Evolutionary conservation across 1,140 invertebrate species (phyloP), one percentile per base, ranked within the genome.

Genomic region (Psix sp.): DNA sequence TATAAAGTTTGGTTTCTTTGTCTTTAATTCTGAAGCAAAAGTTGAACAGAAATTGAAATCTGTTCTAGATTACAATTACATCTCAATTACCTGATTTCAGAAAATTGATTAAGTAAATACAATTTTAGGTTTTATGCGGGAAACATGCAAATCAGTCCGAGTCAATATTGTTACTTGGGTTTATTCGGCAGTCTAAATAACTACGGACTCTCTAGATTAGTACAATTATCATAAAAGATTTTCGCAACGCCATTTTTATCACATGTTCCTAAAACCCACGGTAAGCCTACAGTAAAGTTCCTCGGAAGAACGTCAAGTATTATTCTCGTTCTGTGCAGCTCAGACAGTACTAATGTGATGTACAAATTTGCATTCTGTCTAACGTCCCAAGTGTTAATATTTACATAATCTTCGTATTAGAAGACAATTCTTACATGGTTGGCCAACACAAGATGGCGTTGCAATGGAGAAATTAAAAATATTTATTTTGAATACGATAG

Each of bases 331-430:
- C 24, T 40, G 33, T 38, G 39, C 35, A 51, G 31, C 52, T 74
- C 43, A 68, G 65, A 68, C 72, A 52, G 68, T 45, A 65, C 57
- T 68, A 74, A 74, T 57, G 51, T 67, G 51, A 74, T 68, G 63
- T 67, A 67, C 71, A 68, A 67, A 74, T 74, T 74, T 74, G 63
- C 71, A 67, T 74, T 66, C 29, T 63, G 57, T 31, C 46, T 54
- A 66, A 60, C 56, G 62, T 66, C 42, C 49, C 35, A 26, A 74
- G 62, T 66, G 63, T 60, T 67, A 62, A 67, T 74, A 74, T 67
- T 74, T 74, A 57, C 71, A 67, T 66, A 74, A 74, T 74, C 71
- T 63, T 49, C 17, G 51, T 45, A 67, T 42, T 42, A 57, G 40
- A 63, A 66, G 70, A 62, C 70, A 66, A 74, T 74, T 40, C 54